Conservation (phyloP, 2,888 invertebrate species). For the Parascotia fuliginaria region DNA sequence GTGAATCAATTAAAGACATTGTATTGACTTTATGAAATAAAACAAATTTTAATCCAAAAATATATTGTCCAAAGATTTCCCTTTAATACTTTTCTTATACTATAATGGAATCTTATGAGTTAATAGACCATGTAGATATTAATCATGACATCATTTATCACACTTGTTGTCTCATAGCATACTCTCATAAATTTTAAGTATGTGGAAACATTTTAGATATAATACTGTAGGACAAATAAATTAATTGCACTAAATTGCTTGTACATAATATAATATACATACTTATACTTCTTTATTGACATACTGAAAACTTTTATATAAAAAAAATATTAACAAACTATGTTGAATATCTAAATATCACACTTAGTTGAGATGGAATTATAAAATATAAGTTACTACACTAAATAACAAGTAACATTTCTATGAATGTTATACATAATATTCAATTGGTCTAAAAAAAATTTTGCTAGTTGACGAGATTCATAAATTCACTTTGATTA, state of each 20-base stretch:
- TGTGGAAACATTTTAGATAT: slow-evolving; percentile 9
- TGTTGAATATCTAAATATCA: slow-evolving; percentile 39
- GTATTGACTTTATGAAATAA: background rate
- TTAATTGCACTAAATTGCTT: background rate
- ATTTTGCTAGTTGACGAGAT: slow-evolving; percentile 10
- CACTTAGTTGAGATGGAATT: slow-evolving; percentile 32
- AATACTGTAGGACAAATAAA: background rate
- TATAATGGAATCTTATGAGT: slow-evolving; percentile 7
- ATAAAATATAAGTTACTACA: slow-evolving; percentile 17
- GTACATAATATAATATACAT: background rate
- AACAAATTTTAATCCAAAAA: slow-evolving; percentile 1
- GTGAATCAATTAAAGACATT: too few species aligned
- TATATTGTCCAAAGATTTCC: slow-evolving; percentile 16
- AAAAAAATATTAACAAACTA: too few species aligned
- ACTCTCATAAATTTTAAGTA: slow-evolving; percentile 22
- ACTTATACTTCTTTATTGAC: background rate
- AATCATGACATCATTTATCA: slow-evolving; percentile 22
- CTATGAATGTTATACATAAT: slow-evolving; percentile 4
- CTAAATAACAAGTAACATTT: slow-evolving; percentile 20
- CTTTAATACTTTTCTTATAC: slow-evolving; percentile 15
- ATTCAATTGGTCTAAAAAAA: slow-evolving; percentile 17
- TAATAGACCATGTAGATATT: slow-evolving; percentile 11
- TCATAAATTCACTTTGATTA: slow-evolving; percentile 52
- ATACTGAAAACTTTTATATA: too few species aligned
- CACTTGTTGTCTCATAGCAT: slow-evolving; percentile 12